Base-by-base conservation (phyloP, 2,113 vertebrate species). In the Apistogramma diplotaenia region DNA sequence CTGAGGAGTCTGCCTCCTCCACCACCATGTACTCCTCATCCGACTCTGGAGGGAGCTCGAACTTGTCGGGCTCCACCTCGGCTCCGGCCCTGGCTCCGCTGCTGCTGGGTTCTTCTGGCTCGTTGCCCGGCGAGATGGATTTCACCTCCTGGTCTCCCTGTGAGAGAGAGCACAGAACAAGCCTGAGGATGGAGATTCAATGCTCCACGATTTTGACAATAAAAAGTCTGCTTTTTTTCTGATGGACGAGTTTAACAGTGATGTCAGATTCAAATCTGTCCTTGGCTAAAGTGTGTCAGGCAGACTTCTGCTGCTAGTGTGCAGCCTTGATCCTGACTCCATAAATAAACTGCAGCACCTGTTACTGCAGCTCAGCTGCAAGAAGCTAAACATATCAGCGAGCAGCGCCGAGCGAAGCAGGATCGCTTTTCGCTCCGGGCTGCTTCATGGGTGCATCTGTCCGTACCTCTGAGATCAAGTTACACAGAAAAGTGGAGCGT, bases 21-120 rank as follows among this genome's bases (percentile, higher is more conserved):
- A 97, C 97, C 0, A 97, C 93, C 78, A 96, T 97, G 93, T 97
- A 99, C 81, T 99, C 98, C 90, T 99, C 98, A 35, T 99, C 98
- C 0, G 98, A 99, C 55, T 98, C 97, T 23, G 96, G 94, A 1
- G 96, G 96, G 7, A 95, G 93, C 51, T 96, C 94, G 1, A 91
- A 94, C 79, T 96, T 95, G 89, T 95, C 91, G 0, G 96, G 94
- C 2, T 96, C 96, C 61, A 94, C 67, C 13, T 90, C 95, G 74
- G 62, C 88, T 67, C 85, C 77, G 85, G 85, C 89, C 61, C 89
- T 76, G 8, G 60, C 3, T 72, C 89, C 94, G 23, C 91, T 6
- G n/a, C 91, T 6, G n/a, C 87, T 49, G 65, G 81, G 6, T 15
- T 95, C 94, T 93, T 89, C 95, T 43, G 96, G 92, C 62, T 96